Evolutionary conservation across 2,113 vertebrate genomes (phyloP).

Genomic region (Eubucco bourcierii): DNA sequence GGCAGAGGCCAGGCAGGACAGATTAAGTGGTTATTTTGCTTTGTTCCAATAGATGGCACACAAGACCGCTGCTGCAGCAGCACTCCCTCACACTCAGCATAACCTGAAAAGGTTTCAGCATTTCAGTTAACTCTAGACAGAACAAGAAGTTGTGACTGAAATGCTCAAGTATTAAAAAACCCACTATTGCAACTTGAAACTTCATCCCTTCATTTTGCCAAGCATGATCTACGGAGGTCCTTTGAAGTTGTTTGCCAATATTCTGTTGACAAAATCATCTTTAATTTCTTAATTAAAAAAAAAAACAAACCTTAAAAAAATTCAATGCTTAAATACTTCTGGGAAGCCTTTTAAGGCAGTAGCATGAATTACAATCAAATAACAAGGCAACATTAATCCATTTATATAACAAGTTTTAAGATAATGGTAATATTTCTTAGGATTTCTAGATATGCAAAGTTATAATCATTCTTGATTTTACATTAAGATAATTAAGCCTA

Average conservation of each 20-base stretch:
- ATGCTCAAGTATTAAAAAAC: neutral
- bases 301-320: neutral
- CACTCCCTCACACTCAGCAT: neutral
- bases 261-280: neutral
- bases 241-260: neutral
- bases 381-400: neutral
- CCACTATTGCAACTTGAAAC: neutral
- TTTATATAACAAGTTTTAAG: neutral
- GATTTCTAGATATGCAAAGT: neutral
- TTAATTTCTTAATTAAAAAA: neutral
- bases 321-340: neutral
- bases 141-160: neutral
- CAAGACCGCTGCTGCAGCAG: constrained; percentile 65
- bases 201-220: neutral
- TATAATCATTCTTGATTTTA: neutral
- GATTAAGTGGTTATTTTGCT: constrained; percentile 40
- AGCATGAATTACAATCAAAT: neutral
- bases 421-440: neutral
- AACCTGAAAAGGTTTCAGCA: constrained; percentile 6
- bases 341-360: neutral
- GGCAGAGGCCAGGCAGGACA: neutral
- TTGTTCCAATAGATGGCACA: constrained; percentile 78
- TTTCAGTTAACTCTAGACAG: neutral
- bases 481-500: neutral
- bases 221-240: neutral